Percentiles rank a stretch among this genome's conserved stretches.
These are phyloP conservation scores for Xylophagus ater DNA, from an alignment of 2,888 invertebrate species.

Conservation along the genomic window DNA sequence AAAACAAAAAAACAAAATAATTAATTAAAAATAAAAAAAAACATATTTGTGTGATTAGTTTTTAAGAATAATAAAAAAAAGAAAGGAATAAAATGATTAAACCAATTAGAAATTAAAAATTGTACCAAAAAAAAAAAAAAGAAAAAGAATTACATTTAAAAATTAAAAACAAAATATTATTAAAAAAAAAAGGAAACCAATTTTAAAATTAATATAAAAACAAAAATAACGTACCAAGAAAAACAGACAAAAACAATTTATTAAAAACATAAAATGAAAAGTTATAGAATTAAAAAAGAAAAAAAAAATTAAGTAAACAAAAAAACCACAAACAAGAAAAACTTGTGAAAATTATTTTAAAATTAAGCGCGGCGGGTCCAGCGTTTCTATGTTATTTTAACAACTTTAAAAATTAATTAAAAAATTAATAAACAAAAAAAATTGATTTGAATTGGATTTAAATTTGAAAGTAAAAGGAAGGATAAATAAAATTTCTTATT, in stretches of 20 bases:
- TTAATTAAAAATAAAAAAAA: conserved; percentile 6
- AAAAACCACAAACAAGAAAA: conserved; percentile 6
- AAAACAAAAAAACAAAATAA: too few relatives aligned
- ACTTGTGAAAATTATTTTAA: too few relatives aligned
- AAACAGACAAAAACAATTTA: too few relatives aligned
- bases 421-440: background rate
- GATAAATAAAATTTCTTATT: too few relatives aligned
- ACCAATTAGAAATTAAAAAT: too few relatives aligned
- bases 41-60: conserved; percentile 9
- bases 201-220: too few relatives aligned
- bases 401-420: conserved; percentile 1
- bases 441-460: background rate
- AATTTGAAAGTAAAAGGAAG: background rate
- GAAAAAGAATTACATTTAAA: conserved; percentile 5
- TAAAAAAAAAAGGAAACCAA: background rate
- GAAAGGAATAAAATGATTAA: too few relatives aligned
- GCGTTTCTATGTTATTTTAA: conserved; percentile 8
- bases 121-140: conserved; percentile 6
- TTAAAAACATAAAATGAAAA: too few relatives aligned
- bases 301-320: conserved; percentile 4
- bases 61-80: too few relatives aligned
- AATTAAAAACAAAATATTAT: conserved; percentile 4
- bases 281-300: too few relatives aligned
- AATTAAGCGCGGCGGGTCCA: conserved; percentile 18
- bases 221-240: too few relatives aligned